Evolutionary conservation across 2,797 vertebrate species (phyloP), one percentile per base, ranked within the genome.

Genomic region (Distichodus sexfasciatus): DNA sequence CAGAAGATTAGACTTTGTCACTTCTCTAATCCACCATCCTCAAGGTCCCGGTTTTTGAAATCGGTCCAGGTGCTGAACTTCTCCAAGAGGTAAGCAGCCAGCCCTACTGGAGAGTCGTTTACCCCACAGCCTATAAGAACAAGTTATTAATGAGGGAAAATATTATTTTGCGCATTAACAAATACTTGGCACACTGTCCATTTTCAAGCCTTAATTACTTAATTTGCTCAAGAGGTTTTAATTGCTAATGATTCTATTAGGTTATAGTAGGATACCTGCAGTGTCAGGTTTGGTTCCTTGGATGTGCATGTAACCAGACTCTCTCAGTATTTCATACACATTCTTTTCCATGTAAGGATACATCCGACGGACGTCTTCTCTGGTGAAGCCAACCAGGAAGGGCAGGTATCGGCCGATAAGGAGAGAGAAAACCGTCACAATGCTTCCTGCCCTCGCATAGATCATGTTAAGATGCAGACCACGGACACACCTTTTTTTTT

Each of bases 211-310:
- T 14, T 2, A 12, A 43, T 2, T 43, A n/a, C n/a, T 38, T 43
- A n/a, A n/a, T n/a, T n/a, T n/a, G n/a, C n/a, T n/a, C n/a, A n/a
- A n/a, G n/a, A n/a, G n/a, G n/a, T n/a, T n/a, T n/a, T n/a, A n/a
- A n/a, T n/a, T n/a, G n/a, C n/a, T n/a, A n/a, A n/a, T n/a, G n/a
- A n/a, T n/a, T n/a, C n/a, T n/a, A n/a, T n/a, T 15, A 38, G 31
- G 28, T 38, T 14, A 59, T 6, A 35, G 19, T 36, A 11, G 29
- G 47, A 69, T 81, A 95, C 95, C 94, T 83, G 85, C 90, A 62
- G 93, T 94, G 81, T 96, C 94, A 21, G 94, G 94, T 80, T 96
- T 96, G 47, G 94, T 95, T 65, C 77, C 92, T 79, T 96, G 95
- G 79, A 96, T 92, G 82, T 95, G 94, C 2, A 95, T 0, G 82